These are phyloP conservation scores for Mirounga angustirostris DNA, from an alignment of 2,113 vertebrate genomes.

Conservation along the genomic window DNA sequence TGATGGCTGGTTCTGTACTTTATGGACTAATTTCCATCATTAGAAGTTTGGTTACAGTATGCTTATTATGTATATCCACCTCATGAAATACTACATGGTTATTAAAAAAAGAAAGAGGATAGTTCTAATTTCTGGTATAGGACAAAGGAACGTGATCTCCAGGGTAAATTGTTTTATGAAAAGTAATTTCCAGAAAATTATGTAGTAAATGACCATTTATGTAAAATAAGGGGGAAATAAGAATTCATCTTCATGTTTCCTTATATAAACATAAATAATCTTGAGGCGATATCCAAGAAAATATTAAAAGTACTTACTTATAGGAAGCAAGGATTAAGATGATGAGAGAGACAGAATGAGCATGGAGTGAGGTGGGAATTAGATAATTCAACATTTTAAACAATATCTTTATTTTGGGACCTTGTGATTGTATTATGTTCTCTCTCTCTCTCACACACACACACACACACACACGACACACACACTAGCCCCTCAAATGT, in stretches of 20 bases:
- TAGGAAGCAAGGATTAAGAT: neutral
- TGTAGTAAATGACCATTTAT: neutral
- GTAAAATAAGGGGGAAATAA: neutral
- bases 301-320: neutral
- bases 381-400: neutral
- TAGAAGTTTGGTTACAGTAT: neutral
- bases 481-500: neutral
- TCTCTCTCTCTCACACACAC: neutral
- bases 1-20: neutral
- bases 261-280: neutral
- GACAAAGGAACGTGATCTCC: neutral
- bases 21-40: neutral
- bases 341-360: neutral
- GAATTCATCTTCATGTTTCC: neutral
- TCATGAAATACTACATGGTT: neutral
- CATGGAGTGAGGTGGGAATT: neutral
- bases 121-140: neutral
- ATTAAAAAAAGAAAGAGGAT: neutral
- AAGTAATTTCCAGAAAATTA: neutral
- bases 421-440: neutral
- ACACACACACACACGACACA: neutral
- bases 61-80: neutral
- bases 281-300: neutral
- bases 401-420: neutral
- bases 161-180: neutral